These are phyloP conservation scores for Metallyticus violacea DNA, from an alignment of 2,888 invertebrate species.

Conservation along the genomic window DNA sequence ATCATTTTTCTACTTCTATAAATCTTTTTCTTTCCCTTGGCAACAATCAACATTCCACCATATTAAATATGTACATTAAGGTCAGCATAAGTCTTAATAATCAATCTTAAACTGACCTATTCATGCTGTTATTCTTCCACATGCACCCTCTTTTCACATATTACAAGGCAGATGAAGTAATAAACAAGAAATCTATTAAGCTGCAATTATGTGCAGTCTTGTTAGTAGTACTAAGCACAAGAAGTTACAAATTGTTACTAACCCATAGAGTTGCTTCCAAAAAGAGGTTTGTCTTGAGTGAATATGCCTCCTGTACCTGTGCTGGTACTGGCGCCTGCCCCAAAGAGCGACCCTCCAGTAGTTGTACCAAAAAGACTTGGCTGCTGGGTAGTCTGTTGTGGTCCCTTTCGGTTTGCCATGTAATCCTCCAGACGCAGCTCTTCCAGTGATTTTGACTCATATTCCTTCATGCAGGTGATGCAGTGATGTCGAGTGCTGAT, in stretches of 20 bases:
- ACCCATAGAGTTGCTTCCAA: slow-evolving; percentile 49
- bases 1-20: no score
- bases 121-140: no score
- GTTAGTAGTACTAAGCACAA: neutral
- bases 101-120: no score
- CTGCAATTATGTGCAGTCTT: no score
- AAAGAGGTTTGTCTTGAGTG: slow-evolving; percentile 56
- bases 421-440: slow-evolving; percentile 95
- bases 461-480: slow-evolving; percentile 98
- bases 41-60: no score
- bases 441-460: slow-evolving; percentile 90
- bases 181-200: neutral
- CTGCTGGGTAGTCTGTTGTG: slow-evolving; percentile 40
- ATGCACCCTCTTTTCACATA: neutral
- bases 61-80: no score
- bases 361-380: slow-evolving; percentile 52
- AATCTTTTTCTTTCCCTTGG: no score
- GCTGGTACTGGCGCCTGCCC: slow-evolving; percentile 43
- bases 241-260: slow-evolving; percentile 22
- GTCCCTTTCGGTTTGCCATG: slow-evolving; percentile 81
- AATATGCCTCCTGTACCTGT: slow-evolving; percentile 42
- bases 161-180: neutral
- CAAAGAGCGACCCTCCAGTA: slow-evolving; percentile 48
- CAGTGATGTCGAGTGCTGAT: slow-evolving; percentile 94
- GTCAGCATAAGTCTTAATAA: no score